Evolutionary conservation across 1,140 invertebrate genomes (phyloP).

Genomic region (Araneus ventricosus): DNA sequence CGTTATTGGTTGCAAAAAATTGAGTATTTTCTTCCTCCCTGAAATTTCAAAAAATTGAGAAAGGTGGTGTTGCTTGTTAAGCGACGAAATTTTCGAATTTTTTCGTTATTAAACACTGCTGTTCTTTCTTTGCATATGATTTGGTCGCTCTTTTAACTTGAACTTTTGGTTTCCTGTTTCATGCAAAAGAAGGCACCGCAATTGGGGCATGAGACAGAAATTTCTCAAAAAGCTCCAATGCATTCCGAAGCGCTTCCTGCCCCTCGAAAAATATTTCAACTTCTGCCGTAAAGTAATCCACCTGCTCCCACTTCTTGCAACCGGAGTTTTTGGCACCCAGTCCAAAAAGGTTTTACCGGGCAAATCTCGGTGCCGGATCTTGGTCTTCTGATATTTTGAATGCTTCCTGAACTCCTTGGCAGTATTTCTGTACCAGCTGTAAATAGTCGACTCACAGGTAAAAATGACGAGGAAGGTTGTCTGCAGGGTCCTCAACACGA

Average conservation of each 20-base stretch:
- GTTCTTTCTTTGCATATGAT: too few relatives aligned
- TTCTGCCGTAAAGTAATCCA: slow-evolving; percentile 64
- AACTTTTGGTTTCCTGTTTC: too few relatives aligned
- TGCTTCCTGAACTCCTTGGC: slow-evolving; percentile 49
- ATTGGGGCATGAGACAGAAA: too few relatives aligned
- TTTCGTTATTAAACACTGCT: too few relatives aligned
- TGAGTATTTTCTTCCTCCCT: too few relatives aligned
- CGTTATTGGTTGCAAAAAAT: too few relatives aligned
- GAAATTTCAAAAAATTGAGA: too few relatives aligned
- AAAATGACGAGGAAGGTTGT: slow-evolving; percentile 30
- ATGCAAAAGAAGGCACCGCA: too few relatives aligned
- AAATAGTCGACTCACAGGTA: slow-evolving; percentile 58
- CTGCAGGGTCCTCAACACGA: background rate
- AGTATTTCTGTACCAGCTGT: background rate
- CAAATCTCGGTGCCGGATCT: slow-evolving; percentile 56
- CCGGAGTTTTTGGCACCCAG: slow-evolving; percentile 53
- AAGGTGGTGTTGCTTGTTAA: too few relatives aligned
- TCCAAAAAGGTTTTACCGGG: slow-evolving; percentile 44
- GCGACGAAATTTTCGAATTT: too few relatives aligned
- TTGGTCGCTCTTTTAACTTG: too few relatives aligned
- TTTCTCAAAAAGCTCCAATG: background rate
- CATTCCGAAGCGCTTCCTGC: background rate
- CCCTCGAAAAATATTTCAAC: background rate
- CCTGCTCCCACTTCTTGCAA: slow-evolving; percentile 60
- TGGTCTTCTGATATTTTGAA: slow-evolving; percentile 19